A percentile compares a stretch with the other conserved stretches of the same genome.
Conservation (phyloP, 2,113 vertebrate genomes). For the human (Homo sapiens) region DNA sequence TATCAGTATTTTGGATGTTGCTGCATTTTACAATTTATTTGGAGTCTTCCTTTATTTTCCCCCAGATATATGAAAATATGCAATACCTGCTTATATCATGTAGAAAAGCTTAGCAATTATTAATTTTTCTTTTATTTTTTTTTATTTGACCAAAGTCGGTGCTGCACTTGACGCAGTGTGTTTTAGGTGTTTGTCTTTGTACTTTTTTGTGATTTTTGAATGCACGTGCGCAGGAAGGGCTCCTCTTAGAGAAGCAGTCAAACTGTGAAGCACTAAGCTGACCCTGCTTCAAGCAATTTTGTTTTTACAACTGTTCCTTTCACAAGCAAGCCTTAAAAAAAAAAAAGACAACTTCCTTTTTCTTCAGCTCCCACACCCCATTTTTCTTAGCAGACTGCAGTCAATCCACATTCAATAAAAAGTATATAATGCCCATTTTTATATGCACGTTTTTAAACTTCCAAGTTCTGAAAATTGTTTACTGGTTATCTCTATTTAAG, state of each 20-base stretch:
- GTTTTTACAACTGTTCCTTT: slow-evolving; percentile 91
- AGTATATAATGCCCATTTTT: slow-evolving; percentile 93
- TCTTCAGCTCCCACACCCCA: slow-evolving; percentile 90
- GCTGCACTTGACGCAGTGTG: slow-evolving; percentile 90
- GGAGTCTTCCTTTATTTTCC: slow-evolving; percentile 91
- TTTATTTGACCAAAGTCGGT: slow-evolving; percentile 94
- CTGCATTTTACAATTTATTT: slow-evolving; percentile 92
- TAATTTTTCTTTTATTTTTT: slow-evolving; percentile 84
- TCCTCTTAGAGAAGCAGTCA: slow-evolving; percentile 92
- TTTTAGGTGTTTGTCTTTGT: slow-evolving; percentile 91
- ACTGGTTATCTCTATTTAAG: slow-evolving; percentile 93
- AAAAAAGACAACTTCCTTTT: slow-evolving; percentile 89
- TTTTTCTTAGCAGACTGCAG: slow-evolving; percentile 92
- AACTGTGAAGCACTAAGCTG: slow-evolving; percentile 93
- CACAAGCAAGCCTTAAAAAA: slow-evolving; percentile 95
- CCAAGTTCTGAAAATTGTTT: slow-evolving; percentile 94
- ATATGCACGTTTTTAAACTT: slow-evolving; percentile 95
- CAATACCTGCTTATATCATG: slow-evolving; percentile 97
- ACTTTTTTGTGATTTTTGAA: slow-evolving; percentile 89
- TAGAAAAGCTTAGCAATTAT: slow-evolving; percentile 90
- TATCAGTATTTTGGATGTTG: slow-evolving; percentile 92
- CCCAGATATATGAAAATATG: slow-evolving; percentile 96
- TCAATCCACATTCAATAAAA: slow-evolving; percentile 91
- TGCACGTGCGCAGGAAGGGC: slow-evolving; percentile 90
- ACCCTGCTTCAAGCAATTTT: slow-evolving; percentile 92